Percentiles rank a stretch among this genome's conserved stretches.
Evolutionary conservation across 1,140 invertebrate species (phyloP).

Genomic region (Macrocentrus cingulum): DNA sequence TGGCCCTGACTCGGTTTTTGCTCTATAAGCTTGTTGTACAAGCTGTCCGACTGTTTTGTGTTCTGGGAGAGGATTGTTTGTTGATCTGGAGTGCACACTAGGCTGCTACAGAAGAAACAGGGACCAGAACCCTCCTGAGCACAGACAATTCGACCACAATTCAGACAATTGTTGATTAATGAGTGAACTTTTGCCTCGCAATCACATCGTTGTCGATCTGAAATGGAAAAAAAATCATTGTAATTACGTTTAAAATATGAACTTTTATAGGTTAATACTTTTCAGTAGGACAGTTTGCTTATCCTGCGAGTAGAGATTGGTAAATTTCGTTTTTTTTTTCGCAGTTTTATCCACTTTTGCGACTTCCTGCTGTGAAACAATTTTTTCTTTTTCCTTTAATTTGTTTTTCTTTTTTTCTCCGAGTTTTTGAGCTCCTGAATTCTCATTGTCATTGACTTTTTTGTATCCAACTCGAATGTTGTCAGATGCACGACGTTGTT

Average conservation of each 20-base stretch:
- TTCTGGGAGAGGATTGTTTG: conserved; percentile 67
- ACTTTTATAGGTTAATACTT: conserved; percentile 56
- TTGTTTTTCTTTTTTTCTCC: conserved; percentile 47
- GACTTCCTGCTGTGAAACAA: conserved; percentile 30
- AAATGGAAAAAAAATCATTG: conserved; percentile 23
- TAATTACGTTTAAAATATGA: too few species aligned
- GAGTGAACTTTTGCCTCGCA: conserved; percentile 91
- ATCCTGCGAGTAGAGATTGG: conserved; percentile 73
- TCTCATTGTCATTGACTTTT: conserved; percentile 35
- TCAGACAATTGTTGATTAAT: conserved; percentile 90
- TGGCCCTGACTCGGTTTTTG: conserved; percentile 60
- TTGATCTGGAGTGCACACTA: conserved; percentile 80
- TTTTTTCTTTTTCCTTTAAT: conserved; percentile 36
- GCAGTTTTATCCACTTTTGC: conserved; percentile 45
- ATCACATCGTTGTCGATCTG: conserved; percentile 83
- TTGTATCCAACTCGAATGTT: conserved; percentile 35
- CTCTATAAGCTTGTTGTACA: conserved; percentile 72
- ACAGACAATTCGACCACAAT: conserved; percentile 94
- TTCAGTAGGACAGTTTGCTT: conserved; percentile 67
- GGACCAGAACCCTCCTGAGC: conserved; percentile 95
- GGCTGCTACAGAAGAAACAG: conserved; percentile 87
- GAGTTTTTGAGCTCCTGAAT: conserved; percentile 29
- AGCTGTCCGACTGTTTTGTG: conserved; percentile 69
- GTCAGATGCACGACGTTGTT: conserved; percentile 53
- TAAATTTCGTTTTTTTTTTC: conserved; percentile 77